Percentiles rank a stretch among this genome's conserved stretches.
Conservation (phyloP, 2,113 vertebrate genomes). For the Clupea harengus region DNA sequence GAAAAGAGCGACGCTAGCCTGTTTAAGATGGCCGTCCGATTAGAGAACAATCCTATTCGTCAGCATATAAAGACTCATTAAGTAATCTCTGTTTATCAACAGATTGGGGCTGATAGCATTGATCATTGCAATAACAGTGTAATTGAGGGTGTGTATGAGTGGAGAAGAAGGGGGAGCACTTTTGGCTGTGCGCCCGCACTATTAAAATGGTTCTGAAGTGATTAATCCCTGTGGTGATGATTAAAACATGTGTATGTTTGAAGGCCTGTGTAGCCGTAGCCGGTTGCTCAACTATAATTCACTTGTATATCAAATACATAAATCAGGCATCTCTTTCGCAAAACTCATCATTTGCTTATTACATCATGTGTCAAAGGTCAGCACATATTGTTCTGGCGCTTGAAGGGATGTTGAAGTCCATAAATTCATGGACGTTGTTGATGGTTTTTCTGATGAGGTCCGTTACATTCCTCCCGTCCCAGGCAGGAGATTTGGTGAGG, state of each 20-base stretch:
- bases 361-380: neutral
- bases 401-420: neutral
- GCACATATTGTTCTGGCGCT: neutral
- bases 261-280: neutral
- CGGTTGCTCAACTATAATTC: neutral
- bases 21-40: constrained; percentile 21
- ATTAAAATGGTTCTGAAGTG: neutral
- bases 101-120: neutral
- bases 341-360: neutral
- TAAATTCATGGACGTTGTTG: neutral
- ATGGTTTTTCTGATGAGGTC: neutral
- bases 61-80: constrained; percentile 14
- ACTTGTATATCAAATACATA: neutral
- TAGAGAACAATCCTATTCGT: neutral
- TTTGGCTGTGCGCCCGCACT: neutral
- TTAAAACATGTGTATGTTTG: neutral
- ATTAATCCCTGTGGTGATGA: neutral
- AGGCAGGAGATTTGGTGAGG: neutral
- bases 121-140: neutral
- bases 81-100: neutral
- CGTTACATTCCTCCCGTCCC: neutral
- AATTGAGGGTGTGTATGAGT: neutral
- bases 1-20: neutral
- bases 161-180: neutral
- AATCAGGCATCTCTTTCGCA: neutral